phyloP scores from a whole-genome alignment of 2,113 vertebrate species.

The Solea senegalensis region DNA sequence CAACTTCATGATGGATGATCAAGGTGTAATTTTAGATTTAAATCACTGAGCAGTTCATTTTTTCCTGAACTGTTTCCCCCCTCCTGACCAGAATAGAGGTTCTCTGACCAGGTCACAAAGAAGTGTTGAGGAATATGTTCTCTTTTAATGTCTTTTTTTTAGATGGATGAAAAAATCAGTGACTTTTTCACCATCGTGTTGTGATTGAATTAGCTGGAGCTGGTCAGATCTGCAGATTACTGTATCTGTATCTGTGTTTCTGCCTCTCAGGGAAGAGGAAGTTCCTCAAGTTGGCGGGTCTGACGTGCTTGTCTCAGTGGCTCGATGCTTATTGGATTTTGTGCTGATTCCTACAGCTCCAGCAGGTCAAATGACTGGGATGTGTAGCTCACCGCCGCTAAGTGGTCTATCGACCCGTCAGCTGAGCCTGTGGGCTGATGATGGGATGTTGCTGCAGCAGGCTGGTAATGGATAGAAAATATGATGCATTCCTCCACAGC shows the following conservation, averaged over 20 bases:
- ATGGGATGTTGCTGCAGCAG: constrained; percentile 52
- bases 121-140: too few relatives aligned
- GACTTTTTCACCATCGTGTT: neutral
- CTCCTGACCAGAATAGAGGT: too few relatives aligned
- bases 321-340: constrained; percentile 69
- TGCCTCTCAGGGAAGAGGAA: constrained; percentile 28
- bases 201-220: neutral
- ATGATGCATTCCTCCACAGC: constrained; percentile 53
- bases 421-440: constrained; percentile 56
- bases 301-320: constrained; percentile 12
- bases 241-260: neutral
- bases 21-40: too few relatives aligned
- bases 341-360: constrained; percentile 54
- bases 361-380: constrained; percentile 69
- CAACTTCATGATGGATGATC: too few relatives aligned
- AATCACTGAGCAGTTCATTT: too few relatives aligned
- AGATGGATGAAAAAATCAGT: too few relatives aligned
- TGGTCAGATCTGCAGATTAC: neutral
- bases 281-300: constrained; percentile 43
- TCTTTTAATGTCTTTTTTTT: too few relatives aligned
- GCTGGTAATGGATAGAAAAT: constrained; percentile 27
- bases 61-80: too few relatives aligned
- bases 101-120: too few relatives aligned
- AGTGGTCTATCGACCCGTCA: constrained; percentile 65
- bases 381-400: constrained; percentile 64